Percentiles rank a stretch among this genome's conserved stretches.
Conservation (phyloP, 1,140 invertebrate genomes). For the Conus ventricosus region DNA sequence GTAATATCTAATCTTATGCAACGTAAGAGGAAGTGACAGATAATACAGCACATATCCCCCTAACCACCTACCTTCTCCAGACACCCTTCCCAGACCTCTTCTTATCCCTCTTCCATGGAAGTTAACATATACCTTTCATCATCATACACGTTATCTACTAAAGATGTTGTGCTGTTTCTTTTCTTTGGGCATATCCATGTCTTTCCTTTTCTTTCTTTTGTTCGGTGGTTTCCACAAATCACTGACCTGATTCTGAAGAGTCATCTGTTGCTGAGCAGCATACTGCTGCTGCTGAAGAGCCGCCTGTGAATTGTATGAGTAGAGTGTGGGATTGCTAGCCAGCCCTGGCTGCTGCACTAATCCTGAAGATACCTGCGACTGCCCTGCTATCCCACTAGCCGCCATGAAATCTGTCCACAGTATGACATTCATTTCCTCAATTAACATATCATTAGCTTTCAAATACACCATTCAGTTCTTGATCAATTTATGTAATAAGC, state of each 20-base stretch:
- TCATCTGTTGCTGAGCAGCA: constrained; percentile 27
- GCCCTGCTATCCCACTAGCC: constrained; percentile 29
- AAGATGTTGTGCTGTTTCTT: too few species aligned
- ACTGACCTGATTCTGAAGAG: constrained; percentile 25
- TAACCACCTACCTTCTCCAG: too few species aligned
- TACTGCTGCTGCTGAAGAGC: constrained; percentile 32
- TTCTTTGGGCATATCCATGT: too few species aligned
- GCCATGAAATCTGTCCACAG: constrained; percentile 19
- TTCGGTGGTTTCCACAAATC: background rate
- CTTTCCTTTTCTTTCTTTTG: too few species aligned
- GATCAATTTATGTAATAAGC: background rate
- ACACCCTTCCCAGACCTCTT: too few species aligned
- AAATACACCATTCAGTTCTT: background rate
- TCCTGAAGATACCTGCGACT: constrained; percentile 17
- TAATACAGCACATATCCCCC: too few species aligned
- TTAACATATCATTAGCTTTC: background rate
- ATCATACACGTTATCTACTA: too few species aligned
- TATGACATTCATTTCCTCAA: too few species aligned
- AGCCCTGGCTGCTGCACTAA: constrained; percentile 12
- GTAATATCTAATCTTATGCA: too few species aligned
- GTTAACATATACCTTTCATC: too few species aligned
- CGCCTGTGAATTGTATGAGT: constrained; percentile 12
- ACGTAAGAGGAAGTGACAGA: too few species aligned
- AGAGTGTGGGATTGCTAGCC: constrained; percentile 21
- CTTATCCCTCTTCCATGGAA: too few species aligned